Evolutionary conservation across 2,888 invertebrate genomes (phyloP), one percentile per base, ranked within the genome.

Genomic region (Chironomus riparius): DNA sequence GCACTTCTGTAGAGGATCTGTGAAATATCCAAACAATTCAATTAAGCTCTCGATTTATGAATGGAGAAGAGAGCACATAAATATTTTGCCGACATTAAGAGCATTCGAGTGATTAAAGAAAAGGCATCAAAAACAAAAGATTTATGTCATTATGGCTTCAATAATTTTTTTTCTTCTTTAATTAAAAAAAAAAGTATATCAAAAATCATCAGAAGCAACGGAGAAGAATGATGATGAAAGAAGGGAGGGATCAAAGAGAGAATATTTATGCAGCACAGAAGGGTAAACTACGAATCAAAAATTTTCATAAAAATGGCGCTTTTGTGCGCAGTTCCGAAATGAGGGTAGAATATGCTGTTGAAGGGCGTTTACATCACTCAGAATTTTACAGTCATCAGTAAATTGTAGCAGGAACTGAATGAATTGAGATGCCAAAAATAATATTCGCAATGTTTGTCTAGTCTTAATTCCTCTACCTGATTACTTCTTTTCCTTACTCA

Each of bases 201-300:
- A 56, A 56, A 56, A 18, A 56, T 56, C n/a, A 18, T 56, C 56
- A 56, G 7, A 18, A 56, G 2, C 10, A 21, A 4, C 18, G n/a
- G 48, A 15, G 13, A 22, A 15, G 70, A 50, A 24, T 62, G 38
- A 62, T 47, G 38, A 28, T 47, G 7, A 56, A 73, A 73, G 28
- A 18, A 56, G 68, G 72, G 68, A 68, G 74, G 74, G 74, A 68
- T 74, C 61, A 62, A 65, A 22, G 12, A 22, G 12, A 28, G 13
- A 38, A 68, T 38, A 38, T 38, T 38, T 38, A 38, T 38, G 38
- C 38, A 38, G 38, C 38, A 38, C 38, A 38, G 15, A 28, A 68
- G 74, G 68, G 74, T 47, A 47, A 74, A 68, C 65, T 28, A 61
- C 74, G 74, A 74, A 74, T 74, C 74, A 74, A 12, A 74, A 13